These are phyloP conservation scores for Drosophila mimetica DNA, from an alignment of 2,888 invertebrate genomes.

Conservation along the genomic window DNA sequence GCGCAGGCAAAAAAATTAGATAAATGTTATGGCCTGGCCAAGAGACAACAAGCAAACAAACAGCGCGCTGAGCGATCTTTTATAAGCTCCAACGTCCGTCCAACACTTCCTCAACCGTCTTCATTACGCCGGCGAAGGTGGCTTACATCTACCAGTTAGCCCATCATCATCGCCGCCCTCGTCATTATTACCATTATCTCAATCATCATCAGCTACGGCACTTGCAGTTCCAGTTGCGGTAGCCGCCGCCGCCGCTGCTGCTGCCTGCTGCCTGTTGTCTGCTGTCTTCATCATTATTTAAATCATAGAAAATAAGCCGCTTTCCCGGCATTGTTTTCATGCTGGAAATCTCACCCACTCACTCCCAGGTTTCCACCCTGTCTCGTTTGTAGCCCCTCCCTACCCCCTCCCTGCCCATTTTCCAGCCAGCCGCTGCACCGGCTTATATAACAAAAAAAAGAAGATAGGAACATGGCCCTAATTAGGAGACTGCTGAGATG, in stretches of 20 bases:
- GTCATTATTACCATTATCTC: constrained; percentile 36
- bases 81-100: constrained; percentile 36
- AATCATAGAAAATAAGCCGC: constrained; percentile 82
- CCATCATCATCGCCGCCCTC: constrained; percentile 22
- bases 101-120: constrained; percentile 8
- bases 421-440: constrained; percentile 35
- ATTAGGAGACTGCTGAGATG: constrained; percentile 10
- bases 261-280: constrained; percentile 42
- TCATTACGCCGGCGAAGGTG: constrained; percentile 16
- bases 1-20: constrained; percentile 28
- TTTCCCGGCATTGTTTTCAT: constrained; percentile 81
- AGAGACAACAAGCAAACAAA: constrained; percentile 31
- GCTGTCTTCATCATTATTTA: constrained; percentile 82
- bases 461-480: constrained; percentile 6
- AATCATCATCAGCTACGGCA: constrained; percentile 41
- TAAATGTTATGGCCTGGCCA: constrained; percentile 40
- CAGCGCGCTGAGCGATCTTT: constrained; percentile 34
- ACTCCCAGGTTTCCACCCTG: constrained; percentile 15
- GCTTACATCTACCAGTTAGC: constrained; percentile 27
- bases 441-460: constrained; percentile 43
- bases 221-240: constrained; percentile 32
- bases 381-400: constrained; percentile 5
- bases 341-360: constrained; percentile 71
- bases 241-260: constrained; percentile 7
- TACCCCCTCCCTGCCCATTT: not conserved